These are phyloP conservation scores for Leucoraja ocellata DNA, from an alignment of 2,797 vertebrate species.

Conservation along the genomic window DNA sequence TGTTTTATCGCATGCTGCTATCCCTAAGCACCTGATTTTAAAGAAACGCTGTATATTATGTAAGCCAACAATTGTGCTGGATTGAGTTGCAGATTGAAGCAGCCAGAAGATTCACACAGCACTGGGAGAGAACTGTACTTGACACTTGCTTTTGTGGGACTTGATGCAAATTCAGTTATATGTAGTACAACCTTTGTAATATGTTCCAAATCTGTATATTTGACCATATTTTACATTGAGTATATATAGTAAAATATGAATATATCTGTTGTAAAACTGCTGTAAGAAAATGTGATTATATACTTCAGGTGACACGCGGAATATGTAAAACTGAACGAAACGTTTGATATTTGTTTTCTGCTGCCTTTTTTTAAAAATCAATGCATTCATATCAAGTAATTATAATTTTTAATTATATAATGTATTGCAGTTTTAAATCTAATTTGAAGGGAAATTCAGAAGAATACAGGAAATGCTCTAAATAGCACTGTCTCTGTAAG, in stretches of 20 bases:
- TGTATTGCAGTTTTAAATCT: slow-evolving; percentile 38
- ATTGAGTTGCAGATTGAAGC: not conserved
- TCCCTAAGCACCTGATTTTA: not conserved
- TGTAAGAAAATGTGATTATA: slow-evolving; percentile 33
- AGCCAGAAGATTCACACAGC: not conserved
- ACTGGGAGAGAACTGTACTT: not conserved
- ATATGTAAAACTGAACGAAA: not conserved
- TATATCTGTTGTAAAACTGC: slow-evolving; percentile 30
- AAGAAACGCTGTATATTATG: slow-evolving; percentile 24
- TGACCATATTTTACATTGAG: slow-evolving; percentile 7
- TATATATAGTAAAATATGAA: slow-evolving; percentile 16
- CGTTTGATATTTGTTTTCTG: slow-evolving; percentile 17
- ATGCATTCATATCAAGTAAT: slow-evolving; percentile 12
- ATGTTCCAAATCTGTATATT: slow-evolving; percentile 9
- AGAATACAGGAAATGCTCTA: slow-evolving; percentile 34
- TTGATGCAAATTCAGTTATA: slow-evolving; percentile 19
- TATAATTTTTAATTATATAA: slow-evolving; percentile 25
- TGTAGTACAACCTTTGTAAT: slow-evolving; percentile 14
- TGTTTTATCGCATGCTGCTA: slow-evolving; percentile 9
- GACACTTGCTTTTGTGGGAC: not conserved
- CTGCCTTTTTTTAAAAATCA: not conserved
- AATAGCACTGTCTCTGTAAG: slow-evolving; percentile 33
- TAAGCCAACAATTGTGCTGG: slow-evolving; percentile 30
- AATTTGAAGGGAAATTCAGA: slow-evolving; percentile 39
- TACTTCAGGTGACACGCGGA: slow-evolving; percentile 28